Percentiles rank a stretch among this genome's conserved stretches.
These are phyloP conservation scores for Ptiloglossa arizonensis DNA, from an alignment of 1,140 invertebrate genomes.

Conservation along the genomic window DNA sequence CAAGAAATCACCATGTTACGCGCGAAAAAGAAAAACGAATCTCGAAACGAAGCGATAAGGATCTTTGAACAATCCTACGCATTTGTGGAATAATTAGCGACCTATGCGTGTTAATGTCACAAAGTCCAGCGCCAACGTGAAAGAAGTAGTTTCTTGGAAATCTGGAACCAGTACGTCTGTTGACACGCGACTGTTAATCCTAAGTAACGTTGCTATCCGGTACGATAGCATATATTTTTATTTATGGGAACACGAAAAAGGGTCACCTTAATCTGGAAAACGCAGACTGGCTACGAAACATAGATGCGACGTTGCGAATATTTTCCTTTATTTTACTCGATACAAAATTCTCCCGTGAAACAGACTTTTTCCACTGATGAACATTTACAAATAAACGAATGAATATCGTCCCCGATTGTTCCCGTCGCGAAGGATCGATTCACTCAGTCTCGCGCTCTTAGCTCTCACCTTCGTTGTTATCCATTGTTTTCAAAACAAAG, in stretches of 20 bases:
- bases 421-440: no score
- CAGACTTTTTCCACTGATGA: no score
- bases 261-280: not conserved
- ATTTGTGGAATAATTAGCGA: not conserved
- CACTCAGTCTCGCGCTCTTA: no score
- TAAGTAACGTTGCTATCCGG: not conserved
- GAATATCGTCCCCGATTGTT: no score
- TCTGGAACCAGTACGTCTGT: slow-evolving; percentile 4
- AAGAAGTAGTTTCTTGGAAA: slow-evolving; percentile 50
- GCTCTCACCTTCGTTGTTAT: no score
- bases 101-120: not conserved
- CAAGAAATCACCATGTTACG: not conserved
- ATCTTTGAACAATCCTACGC: not conserved
- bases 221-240: not conserved
- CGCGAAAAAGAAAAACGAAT: not conserved
- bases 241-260: not conserved
- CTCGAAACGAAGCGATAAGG: slow-evolving; percentile 22
- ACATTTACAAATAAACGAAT: no score
- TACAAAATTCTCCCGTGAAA: no score
- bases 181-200: slow-evolving; percentile 40
- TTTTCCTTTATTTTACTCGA: no score
- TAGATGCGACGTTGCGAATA: no score
- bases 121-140: slow-evolving; percentile 18
- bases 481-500: no score
- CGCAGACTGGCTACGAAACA: not conserved